Evolutionary conservation across 1,140 invertebrate genomes (phyloP), one percentile per base, ranked within the genome.

Genomic region (Pseudoatta argentina): DNA sequence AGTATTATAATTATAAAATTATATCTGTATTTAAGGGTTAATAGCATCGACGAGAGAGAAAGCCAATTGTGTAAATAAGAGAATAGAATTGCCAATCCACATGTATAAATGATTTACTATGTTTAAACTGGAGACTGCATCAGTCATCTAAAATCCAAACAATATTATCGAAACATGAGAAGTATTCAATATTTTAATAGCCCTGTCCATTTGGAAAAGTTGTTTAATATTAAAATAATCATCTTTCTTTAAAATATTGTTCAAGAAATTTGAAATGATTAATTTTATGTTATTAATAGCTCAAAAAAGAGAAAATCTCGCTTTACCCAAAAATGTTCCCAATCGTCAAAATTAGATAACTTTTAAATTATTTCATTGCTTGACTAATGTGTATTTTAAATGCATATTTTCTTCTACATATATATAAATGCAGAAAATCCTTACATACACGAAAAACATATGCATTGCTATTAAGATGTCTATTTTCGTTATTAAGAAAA

Each of bases 301-400:
- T 78, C 1, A 34, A 27, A 34, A 21, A 57, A 55, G 48, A 55
- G 0, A 5, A n/a, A 53, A 14, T 10, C n/a, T 21, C n/a, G 7
- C 21, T 21, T 57, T 8, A 21, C 3, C 2, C 55, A 57, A 2
- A 51, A 66, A 30, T 66, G 27, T 64, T 18, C n/a, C 27, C 63
- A 90, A 83, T 86, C 78, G 44, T 85, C 55, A 53, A 53, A 88
- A 87, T 85, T 10, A 24, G 53, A 86, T 66, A 64, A 87, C 59
- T 88, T 63, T 59, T 51, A 30, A 85, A 87, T 55, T 48, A 39
- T 51, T 77, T 24, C 0, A 51, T 48, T 69, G 2, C 2, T 69
- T 18, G n/a, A 48, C 6, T 4, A 12, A 69, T 69, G 39, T 8
- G 0, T 12, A 48, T 21, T 44, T 44, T 44, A 44, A 44, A 44